Base-by-base conservation (phyloP, 2,888 invertebrate genomes). In the Parnassius orleans region DNA sequence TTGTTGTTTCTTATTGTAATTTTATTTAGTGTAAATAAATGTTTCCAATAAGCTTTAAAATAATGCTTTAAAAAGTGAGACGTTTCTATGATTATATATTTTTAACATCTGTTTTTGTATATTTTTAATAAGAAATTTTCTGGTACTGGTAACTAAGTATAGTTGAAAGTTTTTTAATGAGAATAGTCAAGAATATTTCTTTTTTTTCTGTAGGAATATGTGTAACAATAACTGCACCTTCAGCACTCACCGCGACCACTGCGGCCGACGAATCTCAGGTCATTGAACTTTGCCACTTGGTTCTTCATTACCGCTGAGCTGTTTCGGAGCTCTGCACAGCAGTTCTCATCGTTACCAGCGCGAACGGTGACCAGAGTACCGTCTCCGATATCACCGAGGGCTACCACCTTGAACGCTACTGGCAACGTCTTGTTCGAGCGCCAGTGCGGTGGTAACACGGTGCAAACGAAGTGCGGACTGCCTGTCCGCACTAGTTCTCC, bases 281-380 rank as follows among this genome's bases (percentile, higher is more conserved):
- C 99, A 87, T 98, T 98, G 92, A 99, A 99, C 92, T 98, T 98
- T 72, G 99, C 99, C 75, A 99, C 98, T 86, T 98, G 98, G 87
- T 98, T 98, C 93, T 98, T 98, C 96, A 99, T 98, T 78, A 98
- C 95, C 44, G 99, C 98, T 58, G 97, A 97, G 74, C 96, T 96
- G 90, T 99, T 99, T 78, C 98, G 91, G 73, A 99, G 88, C 86
- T 99, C 99, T 50, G 98, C 99, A 82, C 97, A 98, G 84, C 95
- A 98, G 91, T 99, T 99, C 90, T 99, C 99, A 79, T 99, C 99
- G 89, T 99, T 99, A 19, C 99, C 99, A 15, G 99, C 99, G 51
- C 97, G 92, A 48, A 99, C 97, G 10, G 97, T 97, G 70, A 99
- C 99, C 89, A 97, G 93, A 46, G 99, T 99, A 1, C 99, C 99